Evolutionary conservation across 2,113 vertebrate species (phyloP), one percentile per base, ranked within the genome.

Genomic region (Gasterosteus aculeatus): DNA sequence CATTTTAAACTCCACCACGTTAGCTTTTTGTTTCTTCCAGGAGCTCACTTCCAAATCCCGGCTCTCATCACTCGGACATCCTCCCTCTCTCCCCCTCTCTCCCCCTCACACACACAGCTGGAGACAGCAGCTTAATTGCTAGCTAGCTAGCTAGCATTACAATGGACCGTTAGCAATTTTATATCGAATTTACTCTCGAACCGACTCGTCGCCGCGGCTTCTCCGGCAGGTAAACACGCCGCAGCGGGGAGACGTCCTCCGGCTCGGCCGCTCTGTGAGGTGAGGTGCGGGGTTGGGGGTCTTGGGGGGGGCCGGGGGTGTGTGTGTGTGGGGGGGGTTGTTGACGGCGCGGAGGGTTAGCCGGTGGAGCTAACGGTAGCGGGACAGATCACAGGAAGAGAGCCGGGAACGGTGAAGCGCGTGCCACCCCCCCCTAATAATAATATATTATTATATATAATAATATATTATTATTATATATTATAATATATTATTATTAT

Each of bases 131-230:
- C 85, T 56, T 68, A 41, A 19, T 64, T 57, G 87, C 69, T 88
- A 88, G 90, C 91, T 92, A 90, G 89, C 85, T 83, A 75, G 59
- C 75, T 58, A 62, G 71, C 74, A 61, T 83, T 78, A 18, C 83
- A 81, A 81, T 31, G 46, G 15, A 64, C 38, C 29, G 60, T 62
- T 53, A 19, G 60, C 35, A 22, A 46, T 70, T 53, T 59, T 5
- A 33, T 72, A n/a, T 15, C 33, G 41, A 57, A 18, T 69, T 42
- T 53, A 1, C 15, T 38, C 0, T 18, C 26, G 46, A 62, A 51
- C 67, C 33, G 26, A 29, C 42, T 44, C 14, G 61, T 46, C 16
- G 39, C 56, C 0, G 56, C 5, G 29, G 66, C 54, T 47, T 47
- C 41, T 54, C 26, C 22, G n/a, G 0, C 56, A 16, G 39, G 54